These are phyloP conservation scores for Lepidotrigona ventralis DNA, from an alignment of 1,140 invertebrate genomes.

Conservation along the genomic window DNA sequence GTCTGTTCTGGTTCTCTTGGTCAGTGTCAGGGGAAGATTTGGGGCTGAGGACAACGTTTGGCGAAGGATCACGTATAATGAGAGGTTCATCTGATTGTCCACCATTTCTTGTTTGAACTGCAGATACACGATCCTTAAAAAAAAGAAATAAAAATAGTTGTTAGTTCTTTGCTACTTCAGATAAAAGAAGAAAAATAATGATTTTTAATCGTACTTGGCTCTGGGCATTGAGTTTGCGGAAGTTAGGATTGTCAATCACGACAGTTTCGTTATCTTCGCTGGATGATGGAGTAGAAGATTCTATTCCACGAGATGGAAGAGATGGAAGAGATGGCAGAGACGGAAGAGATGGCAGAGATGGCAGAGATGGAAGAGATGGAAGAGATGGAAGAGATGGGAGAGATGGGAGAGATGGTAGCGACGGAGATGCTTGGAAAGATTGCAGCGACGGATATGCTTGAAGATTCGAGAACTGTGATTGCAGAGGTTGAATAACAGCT, in stretches of 20 bases:
- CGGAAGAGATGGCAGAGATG: not conserved
- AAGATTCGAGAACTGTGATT: conserved; percentile 20
- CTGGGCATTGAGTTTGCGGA: conserved; percentile 48
- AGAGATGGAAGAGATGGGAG: not conserved
- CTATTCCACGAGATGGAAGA: not conserved
- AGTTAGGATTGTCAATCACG: conserved; percentile 74
- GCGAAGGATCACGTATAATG: conserved; percentile 62
- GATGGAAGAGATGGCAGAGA: not conserved
- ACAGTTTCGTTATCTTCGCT: conserved; percentile 70
- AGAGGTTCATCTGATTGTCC: conserved; percentile 60
- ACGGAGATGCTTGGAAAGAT: not conserved
- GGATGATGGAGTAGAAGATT: conserved; percentile 51
- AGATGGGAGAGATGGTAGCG: not conserved
- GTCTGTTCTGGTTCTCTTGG: conserved; percentile 78
- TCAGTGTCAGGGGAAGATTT: conserved; percentile 73
- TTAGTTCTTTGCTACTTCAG: too few relatives aligned
- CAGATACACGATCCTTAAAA: conserved; percentile 16
- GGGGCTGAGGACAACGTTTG: conserved; percentile 69
- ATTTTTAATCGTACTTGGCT: not conserved
- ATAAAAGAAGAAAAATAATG: not conserved
- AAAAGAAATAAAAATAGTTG: not conserved
- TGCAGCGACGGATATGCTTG: conserved; percentile 51
- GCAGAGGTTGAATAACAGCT: conserved; percentile 74
- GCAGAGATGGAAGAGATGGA: not conserved
- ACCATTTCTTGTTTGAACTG: conserved; percentile 61